phyloP scores from a whole-genome alignment of 2,888 invertebrate genomes.

The Furcula furcula region DNA sequence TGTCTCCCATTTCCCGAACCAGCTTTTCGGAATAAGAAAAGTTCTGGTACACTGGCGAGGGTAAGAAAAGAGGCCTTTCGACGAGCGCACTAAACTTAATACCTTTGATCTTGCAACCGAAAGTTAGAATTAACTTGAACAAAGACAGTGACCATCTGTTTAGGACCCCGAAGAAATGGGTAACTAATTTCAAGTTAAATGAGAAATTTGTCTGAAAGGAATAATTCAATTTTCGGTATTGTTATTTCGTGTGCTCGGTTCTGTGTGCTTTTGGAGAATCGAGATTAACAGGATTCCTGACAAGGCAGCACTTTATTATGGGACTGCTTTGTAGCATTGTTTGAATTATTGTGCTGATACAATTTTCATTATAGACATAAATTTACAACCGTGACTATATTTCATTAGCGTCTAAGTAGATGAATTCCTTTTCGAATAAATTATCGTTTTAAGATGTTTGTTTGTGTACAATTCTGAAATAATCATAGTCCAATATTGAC shows the following conservation, averaged over 20 bases:
- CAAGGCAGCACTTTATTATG: conserved; percentile 35
- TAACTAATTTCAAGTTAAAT: conserved; percentile 73
- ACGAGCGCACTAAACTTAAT: conserved; percentile 63
- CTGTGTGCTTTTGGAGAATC: conserved; percentile 15
- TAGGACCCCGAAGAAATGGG: conserved; percentile 45
- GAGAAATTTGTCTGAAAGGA: conserved; percentile 62
- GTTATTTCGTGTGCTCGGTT: conserved; percentile 36
- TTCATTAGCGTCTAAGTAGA: too few relatives aligned
- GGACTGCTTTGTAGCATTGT: conserved; percentile 25
- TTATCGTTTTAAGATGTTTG: too few relatives aligned
- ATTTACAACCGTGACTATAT: too few relatives aligned
- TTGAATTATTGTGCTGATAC: conserved; percentile 21
- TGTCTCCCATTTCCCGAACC: conserved; percentile 77
- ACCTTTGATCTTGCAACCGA: conserved; percentile 72
- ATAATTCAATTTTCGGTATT: conserved; percentile 65
- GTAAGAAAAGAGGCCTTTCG: conserved; percentile 67
- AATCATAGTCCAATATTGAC: too few relatives aligned
- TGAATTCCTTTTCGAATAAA: too few relatives aligned
- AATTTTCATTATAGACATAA: conserved; percentile 25
- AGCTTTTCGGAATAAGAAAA: conserved; percentile 74
- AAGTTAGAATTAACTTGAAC: conserved; percentile 71
- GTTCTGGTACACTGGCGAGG: conserved; percentile 61
- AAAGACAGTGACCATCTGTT: conserved; percentile 67
- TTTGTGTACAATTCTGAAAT: too few relatives aligned
- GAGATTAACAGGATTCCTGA: conserved; percentile 42